Conservation (phyloP, 2,113 vertebrate species). For the Malurus melanocephalus region DNA sequence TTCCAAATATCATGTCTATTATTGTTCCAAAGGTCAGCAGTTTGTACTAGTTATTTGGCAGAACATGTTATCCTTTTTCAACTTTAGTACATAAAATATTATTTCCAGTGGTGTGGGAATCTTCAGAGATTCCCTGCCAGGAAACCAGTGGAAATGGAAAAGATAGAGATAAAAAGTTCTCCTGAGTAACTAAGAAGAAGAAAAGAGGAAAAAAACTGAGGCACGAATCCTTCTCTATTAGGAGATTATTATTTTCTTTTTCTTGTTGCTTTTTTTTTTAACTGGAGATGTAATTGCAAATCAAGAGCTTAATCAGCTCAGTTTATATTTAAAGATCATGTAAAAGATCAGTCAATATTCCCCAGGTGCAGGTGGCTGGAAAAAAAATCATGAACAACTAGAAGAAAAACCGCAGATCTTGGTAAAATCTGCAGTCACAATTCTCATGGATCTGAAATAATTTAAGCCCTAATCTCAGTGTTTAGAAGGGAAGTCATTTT, state of each 20-base stretch:
- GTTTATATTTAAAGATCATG: neutral
- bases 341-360: neutral
- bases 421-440: neutral
- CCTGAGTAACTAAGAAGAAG: neutral
- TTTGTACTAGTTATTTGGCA: neutral
- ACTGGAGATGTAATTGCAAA: neutral
- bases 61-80: constrained; percentile 12
- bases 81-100: neutral
- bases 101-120: constrained; percentile 10
- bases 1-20: neutral
- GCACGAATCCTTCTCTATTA: neutral
- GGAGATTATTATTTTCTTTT: neutral
- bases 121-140: neutral
- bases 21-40: neutral
- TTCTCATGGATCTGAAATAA: neutral
- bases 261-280: neutral
- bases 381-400: neutral
- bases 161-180: neutral
- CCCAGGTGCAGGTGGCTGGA: neutral
- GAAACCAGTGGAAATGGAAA: neutral
- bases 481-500: neutral
- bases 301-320: neutral
- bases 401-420: neutral
- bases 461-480: neutral
- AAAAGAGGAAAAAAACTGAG: neutral